These are phyloP conservation scores for Pachyseris speciosa DNA, from an alignment of 64 coral and sea anemone genomes.

Conservation along the genomic window DNA sequence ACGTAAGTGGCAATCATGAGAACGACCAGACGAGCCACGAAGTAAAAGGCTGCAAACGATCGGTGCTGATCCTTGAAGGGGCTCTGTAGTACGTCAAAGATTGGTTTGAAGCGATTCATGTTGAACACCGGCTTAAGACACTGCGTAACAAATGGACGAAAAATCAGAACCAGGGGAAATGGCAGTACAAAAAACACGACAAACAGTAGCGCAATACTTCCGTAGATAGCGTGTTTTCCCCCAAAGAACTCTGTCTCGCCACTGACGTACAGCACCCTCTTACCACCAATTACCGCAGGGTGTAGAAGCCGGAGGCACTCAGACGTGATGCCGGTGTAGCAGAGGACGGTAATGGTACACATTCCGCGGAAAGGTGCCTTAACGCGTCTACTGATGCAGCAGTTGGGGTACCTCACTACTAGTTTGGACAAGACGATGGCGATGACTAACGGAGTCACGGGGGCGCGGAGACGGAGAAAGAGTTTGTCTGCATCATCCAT, in stretches of 20 bases:
- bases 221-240: conserved; percentile 66
- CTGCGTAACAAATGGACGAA: not conserved
- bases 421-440: conserved; percentile 7
- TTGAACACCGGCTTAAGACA: conserved; percentile 27
- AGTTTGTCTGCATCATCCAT: conserved; percentile 74
- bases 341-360: conserved; percentile 77
- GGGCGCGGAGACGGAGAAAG: conserved; percentile 3
- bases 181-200: conserved; percentile 11
- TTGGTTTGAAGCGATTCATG: conserved; percentile 6
- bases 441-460: not conserved
- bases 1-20: conserved; percentile 62
- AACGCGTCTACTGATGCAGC: conserved; percentile 79
- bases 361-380: conserved; percentile 87
- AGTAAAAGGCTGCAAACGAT: conserved; percentile 77
- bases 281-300: conserved; percentile 30
- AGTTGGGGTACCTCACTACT: conserved; percentile 42
- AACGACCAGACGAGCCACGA: conserved; percentile 63
- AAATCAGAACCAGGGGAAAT: conserved; percentile 63
- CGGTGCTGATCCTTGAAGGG: conserved; percentile 75
- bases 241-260: conserved; percentile 66
- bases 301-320: conserved; percentile 64
- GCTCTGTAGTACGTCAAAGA: conserved; percentile 57
- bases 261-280: conserved; percentile 13
- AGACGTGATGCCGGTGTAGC: conserved; percentile 60
- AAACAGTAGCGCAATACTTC: conserved; percentile 16